Evolutionary conservation across 2,888 invertebrate genomes (phyloP), one percentile per base, ranked within the genome.

Genomic region (Metallyticus violacea): DNA sequence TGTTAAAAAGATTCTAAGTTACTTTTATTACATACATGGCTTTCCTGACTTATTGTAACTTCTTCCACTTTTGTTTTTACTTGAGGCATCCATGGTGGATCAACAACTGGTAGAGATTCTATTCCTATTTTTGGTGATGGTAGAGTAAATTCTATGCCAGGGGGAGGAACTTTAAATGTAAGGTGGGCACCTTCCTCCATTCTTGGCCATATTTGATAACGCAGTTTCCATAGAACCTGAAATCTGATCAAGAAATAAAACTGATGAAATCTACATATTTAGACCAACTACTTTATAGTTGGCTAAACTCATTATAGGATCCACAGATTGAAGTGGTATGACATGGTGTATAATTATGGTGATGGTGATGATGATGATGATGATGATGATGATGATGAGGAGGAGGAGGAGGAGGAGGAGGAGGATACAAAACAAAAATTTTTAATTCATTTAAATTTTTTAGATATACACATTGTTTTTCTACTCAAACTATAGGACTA

Each of bases 91-190:
- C 99, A 99, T 0, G 99, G 99, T 15, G 99, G 99, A 93, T 99
- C 99, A 0, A 99, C 97, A 0, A 99, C 98, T 0, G 98, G 97
- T 88, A 97, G 92, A 40, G 97, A 97, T 92, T 98, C 99, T 78
- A 99, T 97, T 3, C 99, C 99, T 89, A 99, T 99, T 91, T 99
- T 99, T 0, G 99, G 99, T 0, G 99, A 99, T 0, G 99, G 99
- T 84, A 99, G 93, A 0, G 99, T 99, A 91, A 99, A 99, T 91
- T 99, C 99, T 88, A 99, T 99, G 26, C 98, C 98, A 0, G 99
- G 99, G 0, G 99, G 99, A 0, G 99, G 99, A 1, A 99, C 99
- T 93, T 99, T 99, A 91, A 99, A 99, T 0, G 97, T 96, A 88
- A 97, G 92, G 87, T 99, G 98, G 0, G 99, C 99, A 7, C 97